A percentile compares a stretch with the other conserved stretches of the same genome.
Conservation (phyloP, 2,797 vertebrate genomes). For the Poeciliopsis paucimaculata region DNA sequence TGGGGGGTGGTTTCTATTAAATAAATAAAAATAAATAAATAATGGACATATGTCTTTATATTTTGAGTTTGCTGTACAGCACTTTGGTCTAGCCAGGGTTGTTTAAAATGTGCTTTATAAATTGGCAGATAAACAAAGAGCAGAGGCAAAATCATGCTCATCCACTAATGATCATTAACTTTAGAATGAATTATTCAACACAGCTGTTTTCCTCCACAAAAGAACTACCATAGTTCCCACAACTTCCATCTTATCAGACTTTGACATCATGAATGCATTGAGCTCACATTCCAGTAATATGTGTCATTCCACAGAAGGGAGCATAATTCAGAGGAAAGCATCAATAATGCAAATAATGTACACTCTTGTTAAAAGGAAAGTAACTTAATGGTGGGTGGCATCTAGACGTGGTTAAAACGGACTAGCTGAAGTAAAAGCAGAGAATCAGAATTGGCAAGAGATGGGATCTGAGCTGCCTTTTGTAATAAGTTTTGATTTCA, state of each 20-base stretch:
- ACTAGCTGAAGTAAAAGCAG: not conserved
- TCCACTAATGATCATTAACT: not conserved
- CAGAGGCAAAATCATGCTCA: not conserved
- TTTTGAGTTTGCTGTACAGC: not conserved
- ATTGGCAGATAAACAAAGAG: not conserved
- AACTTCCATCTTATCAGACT: not conserved
- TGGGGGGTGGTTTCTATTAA: not conserved
- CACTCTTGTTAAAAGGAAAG: not conserved
- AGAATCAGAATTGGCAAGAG: not conserved
- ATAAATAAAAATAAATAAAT: not conserved
- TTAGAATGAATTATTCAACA: not conserved
- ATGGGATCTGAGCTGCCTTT: not conserved
- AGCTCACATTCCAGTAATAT: not conserved
- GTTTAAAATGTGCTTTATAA: not conserved
- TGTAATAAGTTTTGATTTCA: not conserved
- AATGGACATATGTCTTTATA: not conserved
- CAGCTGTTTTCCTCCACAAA: not conserved
- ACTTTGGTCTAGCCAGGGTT: not conserved
- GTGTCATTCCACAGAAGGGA: not conserved
- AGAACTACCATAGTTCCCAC: not conserved
- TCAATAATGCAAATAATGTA: not conserved
- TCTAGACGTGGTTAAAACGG: not conserved
- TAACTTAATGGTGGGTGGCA: not conserved
- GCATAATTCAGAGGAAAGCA: not conserved
- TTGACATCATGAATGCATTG: not conserved